Base-by-base conservation (phyloP, 2,113 vertebrate genomes). In the Ahaetulla prasina region DNA sequence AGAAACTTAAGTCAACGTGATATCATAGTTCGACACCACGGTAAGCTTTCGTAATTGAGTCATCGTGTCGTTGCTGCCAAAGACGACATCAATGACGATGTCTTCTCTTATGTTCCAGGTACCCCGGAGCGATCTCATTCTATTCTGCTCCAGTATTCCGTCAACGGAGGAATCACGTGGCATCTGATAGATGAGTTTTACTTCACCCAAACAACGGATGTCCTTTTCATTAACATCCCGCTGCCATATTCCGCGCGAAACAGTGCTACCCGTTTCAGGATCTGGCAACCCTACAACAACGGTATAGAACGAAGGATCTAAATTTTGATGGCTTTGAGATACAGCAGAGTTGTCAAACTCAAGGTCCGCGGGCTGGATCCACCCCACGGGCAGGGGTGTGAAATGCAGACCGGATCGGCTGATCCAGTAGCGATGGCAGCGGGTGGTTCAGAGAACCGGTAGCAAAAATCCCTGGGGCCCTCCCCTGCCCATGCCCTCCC, bases 271-370 rank as follows among this genome's bases (percentile, higher is more conserved):
- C 98, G 98, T 68, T 99, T 99, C 97, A 97, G 99, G 95, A 98
- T 99, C 85, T 99, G 99, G 99, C 99, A 99, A 49, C 99, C 99
- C 25, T 99, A 99, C 95, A 99, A 99, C 96, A 98, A 97, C 0
- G 99, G 99, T 99, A 95, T 97, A 97, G 90, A 93, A 43, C 52
- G 22, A 84, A 90, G 30, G 4, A 27, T 57, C 35, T 50, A 30
- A 89, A 87, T 49, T 49, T 52, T 8, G 27, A 50, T 35, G 5
- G 85, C 6, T 87, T 49, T 16, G 47, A n/a, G 49, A 39, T 35
- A 63, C 30, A n/a, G 55, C 55, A 25, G 55, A 30, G 60, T 4
- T 23, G 55, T 57, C 55, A 57, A 57, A 25, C 55, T 57, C 2
- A 57, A 57, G 23, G 55, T 2, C 23, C 23, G 0, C 2, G 2